Percentiles rank a stretch among this genome's conserved stretches.
Conservation (phyloP, 2,888 invertebrate species). For the Apotomis betuletana region DNA sequence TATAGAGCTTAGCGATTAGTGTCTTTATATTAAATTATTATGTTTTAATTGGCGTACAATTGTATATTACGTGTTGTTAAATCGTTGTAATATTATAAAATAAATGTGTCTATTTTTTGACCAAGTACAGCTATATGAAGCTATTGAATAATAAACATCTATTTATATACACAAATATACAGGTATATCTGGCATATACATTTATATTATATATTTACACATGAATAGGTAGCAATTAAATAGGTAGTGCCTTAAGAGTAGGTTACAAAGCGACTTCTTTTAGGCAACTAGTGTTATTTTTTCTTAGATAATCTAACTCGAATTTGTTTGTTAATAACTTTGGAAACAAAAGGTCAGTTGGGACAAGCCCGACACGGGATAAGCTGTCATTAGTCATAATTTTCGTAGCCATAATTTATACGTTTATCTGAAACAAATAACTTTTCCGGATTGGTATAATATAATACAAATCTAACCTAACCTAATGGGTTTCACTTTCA, state of each 20-base stretch:
- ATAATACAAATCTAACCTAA: no score
- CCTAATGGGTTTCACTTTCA: no score
- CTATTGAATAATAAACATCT: neutral
- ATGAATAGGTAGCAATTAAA: neutral
- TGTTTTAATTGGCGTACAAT: slow-evolving; percentile 10
- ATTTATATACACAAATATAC: neutral
- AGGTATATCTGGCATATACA: neutral
- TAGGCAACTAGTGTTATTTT: neutral
- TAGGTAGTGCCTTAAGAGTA: neutral
- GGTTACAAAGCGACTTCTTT: neutral
- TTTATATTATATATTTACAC: neutral
- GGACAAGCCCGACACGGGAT: no score
- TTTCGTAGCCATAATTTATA: no score
- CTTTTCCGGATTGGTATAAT: no score
- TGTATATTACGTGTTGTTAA: slow-evolving; percentile 26
- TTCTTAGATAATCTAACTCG: neutral
- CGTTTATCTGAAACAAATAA: no score
- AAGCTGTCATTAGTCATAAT: no score
- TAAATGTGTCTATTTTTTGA: neutral
- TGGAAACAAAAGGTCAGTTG: no score
- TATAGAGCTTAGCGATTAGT: neutral
- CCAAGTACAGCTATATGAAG: neutral
- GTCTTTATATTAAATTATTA: neutral
- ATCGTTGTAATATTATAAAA: slow-evolving; percentile 1
- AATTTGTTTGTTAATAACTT: no score